Conservation (phyloP, 2,888 invertebrate species). For the Hirtodrosophila cameraria region DNA sequence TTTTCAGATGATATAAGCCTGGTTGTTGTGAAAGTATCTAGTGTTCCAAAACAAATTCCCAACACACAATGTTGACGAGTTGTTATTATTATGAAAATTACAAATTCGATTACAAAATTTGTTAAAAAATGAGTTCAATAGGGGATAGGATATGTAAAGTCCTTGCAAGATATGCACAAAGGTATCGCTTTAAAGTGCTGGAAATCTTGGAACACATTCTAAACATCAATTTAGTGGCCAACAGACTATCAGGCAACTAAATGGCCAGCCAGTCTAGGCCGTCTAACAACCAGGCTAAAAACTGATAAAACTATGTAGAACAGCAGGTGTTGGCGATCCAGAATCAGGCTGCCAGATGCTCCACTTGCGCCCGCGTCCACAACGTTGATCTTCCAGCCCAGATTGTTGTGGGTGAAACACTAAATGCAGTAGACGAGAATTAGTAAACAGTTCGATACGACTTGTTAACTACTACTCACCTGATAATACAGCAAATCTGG, state of each 20-base stretch:
- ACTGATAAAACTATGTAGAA: constrained; percentile 69
- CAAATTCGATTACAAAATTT: constrained; percentile 61
- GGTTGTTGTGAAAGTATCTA: constrained; percentile 64
- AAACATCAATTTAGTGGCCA: constrained; percentile 11
- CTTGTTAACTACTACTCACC: constrained; percentile 85
- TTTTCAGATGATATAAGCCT: constrained; percentile 84
- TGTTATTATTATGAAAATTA: constrained; percentile 40
- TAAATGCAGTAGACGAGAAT: constrained; percentile 83
- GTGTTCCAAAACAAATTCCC: constrained; percentile 21
- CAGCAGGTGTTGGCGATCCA: constrained; percentile 44
- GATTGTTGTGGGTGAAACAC: constrained; percentile 96
- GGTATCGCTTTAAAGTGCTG: constrained; percentile 10
- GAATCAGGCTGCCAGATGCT: constrained; percentile 26
- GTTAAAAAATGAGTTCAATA: constrained; percentile 19
- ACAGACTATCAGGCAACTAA: constrained; percentile 81
- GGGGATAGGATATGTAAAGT: constrained; percentile 53
- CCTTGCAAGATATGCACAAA: constrained; percentile 41
- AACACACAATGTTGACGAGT: constrained; percentile 7
- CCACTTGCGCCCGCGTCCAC: constrained; percentile 83
- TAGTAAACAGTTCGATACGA: neutral
- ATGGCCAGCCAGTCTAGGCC: constrained; percentile 31
- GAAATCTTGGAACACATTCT: constrained; percentile 13
- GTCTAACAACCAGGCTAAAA: constrained; percentile 80
- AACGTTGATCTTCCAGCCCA: constrained; percentile 97
- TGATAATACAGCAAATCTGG: constrained; percentile 95